Base-by-base conservation (phyloP, 2,113 vertebrate genomes). In the Lontra canadensis region DNA sequence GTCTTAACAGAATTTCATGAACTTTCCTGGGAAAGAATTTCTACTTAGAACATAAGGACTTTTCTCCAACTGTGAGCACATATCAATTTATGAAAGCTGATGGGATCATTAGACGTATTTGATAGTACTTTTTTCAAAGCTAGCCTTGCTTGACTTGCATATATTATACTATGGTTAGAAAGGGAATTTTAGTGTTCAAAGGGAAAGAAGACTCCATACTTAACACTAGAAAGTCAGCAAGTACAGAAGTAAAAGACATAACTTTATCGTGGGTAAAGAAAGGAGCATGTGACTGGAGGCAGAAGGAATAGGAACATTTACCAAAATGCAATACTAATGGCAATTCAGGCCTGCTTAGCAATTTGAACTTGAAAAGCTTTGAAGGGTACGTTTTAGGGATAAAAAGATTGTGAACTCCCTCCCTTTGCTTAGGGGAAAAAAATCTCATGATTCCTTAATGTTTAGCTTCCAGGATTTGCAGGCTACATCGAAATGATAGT, bases 401-500 rank as follows among this genome's bases (percentile, higher is more conserved):
- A 89, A 95, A 97, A 95, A 94, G 82, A 93, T 79, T 74, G 67
- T 55, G 44, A 90, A 71, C 39, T 67, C 61, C 65, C 39, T 74
- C 42, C 49, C 42, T 39, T 96, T 86, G 49, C 80, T 92, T 79
- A 67, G 63, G 63, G 78, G 49, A 55, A 87, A 95, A 92, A 79
- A 90, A 89, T 92, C 95, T 95, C 52, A 36, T 82, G 76, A 85
- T 96, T 95, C 81, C 76, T 95, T 92, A 31, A 79, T 93, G 88
- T 88, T 93, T 26, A 49, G 88, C 81, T 94, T 97, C 65, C 63
- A 96, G 90, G 94, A 96, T 95, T 63, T 96, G 88, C 94, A 94
- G 94, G 34, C 87, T 95, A 67, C 31, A 31, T 95, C 20, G 29
- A 98, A 97, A 97, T 97, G 96, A 96, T 97, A 96, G 97, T 96